Evolutionary conservation across 2,797 vertebrate genomes (phyloP), one percentile per base, ranked within the genome.

Genomic region (Parambassis ranga): DNA sequence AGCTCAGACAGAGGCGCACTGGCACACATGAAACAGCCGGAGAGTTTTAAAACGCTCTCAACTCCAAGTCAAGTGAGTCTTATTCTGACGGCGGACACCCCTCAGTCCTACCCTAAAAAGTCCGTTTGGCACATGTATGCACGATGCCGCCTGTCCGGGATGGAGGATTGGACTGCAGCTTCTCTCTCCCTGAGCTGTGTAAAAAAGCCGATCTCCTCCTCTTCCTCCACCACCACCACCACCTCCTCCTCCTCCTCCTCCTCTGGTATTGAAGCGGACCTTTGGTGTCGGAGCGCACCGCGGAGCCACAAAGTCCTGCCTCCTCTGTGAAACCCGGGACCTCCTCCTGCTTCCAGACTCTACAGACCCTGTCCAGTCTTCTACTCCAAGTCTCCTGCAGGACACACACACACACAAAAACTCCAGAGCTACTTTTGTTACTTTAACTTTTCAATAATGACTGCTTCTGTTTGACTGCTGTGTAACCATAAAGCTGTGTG

Each of bases 301-400:
- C 71, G 64, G 71, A 82, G 81, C 82, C 84, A 77, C 51, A 38
- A 82, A 88, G 84, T 83, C 84, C 81, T 74, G 77, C 86, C 78
- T 87, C 84, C 84, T 76, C 69, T 78, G 88, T 81, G 74, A 74
- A 80, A 79, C 49, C 71, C 70, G 69, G 88, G 83, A 84, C 86
- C 90, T 90, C 88, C 89, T 89, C 82, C 77, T 71, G 71, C 44
- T 65, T 62, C 70, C 74, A 68, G 74, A 69, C 36, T 60, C 19
- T 41, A 14, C 61, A 19, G 65, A 63, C 30, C 51, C 75, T 69
- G 77, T 43, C 7, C 38, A 56, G 68, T 85, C 59, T 46, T 55
- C 39, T 23, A 14, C 36, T 38, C 28, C 65, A 39, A 41, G 23
- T 49, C 53, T 32, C 47, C 57, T 31, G 38, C 43, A 38, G 62